A percentile compares a stretch with the other conserved stretches of the same genome.
phyloP scores from a whole-genome alignment of 2,113 vertebrate genomes.

The Lycaon pictus region DNA sequence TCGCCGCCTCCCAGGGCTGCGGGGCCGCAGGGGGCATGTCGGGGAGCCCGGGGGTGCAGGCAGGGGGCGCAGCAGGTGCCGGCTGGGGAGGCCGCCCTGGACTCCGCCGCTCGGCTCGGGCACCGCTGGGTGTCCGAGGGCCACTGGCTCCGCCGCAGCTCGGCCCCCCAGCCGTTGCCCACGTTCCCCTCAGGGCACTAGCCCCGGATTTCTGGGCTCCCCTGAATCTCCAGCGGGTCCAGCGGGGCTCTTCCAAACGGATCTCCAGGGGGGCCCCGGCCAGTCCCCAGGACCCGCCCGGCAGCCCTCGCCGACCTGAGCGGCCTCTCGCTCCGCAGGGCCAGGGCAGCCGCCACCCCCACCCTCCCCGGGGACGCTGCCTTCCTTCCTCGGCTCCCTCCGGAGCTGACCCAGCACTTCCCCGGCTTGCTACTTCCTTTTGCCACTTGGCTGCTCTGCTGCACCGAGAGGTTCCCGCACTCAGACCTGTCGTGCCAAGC shows the following conservation, averaged over 20 bases:
- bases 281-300: not conserved
- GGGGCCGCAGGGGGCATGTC: fast-evolving
- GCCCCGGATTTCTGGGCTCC: not conserved
- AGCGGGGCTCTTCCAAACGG: not conserved
- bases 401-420: not conserved
- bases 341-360: no score
- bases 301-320: not conserved
- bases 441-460: not conserved
- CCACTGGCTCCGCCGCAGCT: not conserved
- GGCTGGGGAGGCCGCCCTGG: no score
- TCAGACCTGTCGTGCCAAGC: not conserved
- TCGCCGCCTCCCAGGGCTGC: not conserved
- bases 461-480: not conserved
- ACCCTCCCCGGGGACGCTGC: no score
- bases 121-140: not conserved
- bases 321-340: no score
- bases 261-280: not conserved
- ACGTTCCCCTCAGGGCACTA: not conserved
- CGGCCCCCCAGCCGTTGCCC: no score
- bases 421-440: not conserved
- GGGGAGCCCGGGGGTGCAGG: no score
- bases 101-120: no score
- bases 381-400: not conserved
- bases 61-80: not conserved
- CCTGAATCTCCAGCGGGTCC: not conserved